phyloP scores from a whole-genome alignment of 2,797 vertebrate species.

The Argyrosomus regius region DNA sequence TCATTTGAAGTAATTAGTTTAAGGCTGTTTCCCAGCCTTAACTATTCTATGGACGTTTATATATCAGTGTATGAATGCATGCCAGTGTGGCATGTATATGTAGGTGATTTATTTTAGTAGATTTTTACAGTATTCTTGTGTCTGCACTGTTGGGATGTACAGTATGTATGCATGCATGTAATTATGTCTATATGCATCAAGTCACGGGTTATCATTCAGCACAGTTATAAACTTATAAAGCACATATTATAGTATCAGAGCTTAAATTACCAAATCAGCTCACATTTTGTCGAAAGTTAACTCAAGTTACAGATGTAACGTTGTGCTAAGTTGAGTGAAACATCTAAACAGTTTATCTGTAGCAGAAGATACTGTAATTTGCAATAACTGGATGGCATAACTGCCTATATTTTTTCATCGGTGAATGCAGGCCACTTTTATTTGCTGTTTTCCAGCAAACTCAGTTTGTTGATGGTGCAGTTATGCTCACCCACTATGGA shows the following conservation, averaged over 20 bases:
- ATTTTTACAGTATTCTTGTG: neutral
- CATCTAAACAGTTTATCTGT: neutral
- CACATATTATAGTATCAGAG: neutral
- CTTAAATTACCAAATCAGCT: neutral
- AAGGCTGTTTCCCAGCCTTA: neutral
- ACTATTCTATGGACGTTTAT: neutral
- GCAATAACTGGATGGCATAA: neutral
- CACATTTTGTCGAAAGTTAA: neutral
- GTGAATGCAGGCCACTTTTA: slow-evolving; percentile 17
- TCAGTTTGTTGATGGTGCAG: slow-evolving; percentile 15
- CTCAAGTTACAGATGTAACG: neutral
- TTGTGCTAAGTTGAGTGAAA: neutral
- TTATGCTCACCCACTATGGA: slow-evolving; percentile 7
- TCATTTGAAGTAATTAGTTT: neutral
- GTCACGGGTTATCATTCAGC: neutral
- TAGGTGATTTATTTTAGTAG: neutral
- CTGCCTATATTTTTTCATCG: neutral
- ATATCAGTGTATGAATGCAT: neutral
- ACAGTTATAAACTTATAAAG: neutral
- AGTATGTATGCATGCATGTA: neutral
- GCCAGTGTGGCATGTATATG: neutral
- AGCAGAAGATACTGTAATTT: neutral
- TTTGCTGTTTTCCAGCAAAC: neutral
- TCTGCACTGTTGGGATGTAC: too few relatives aligned
- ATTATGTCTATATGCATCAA: neutral